Conservation (phyloP, 1,140 invertebrate species). For the Eurosta solidaginis region DNA sequence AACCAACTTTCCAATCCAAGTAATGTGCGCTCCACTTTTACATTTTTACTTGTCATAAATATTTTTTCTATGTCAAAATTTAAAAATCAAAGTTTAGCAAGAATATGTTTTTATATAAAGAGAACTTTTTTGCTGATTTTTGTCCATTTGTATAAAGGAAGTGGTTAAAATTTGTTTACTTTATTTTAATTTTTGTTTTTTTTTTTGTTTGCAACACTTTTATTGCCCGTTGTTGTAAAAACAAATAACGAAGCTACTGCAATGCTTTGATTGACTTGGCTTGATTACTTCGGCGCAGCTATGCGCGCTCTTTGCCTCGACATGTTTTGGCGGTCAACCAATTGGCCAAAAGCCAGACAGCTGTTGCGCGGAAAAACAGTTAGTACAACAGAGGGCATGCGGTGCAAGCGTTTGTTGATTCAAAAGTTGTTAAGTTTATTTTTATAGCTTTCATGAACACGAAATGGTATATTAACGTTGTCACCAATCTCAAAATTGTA, state of each 20-base stretch:
- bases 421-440: not conserved
- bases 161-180: not conserved
- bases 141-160: too few species aligned
- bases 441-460: not conserved
- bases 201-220: not conserved
- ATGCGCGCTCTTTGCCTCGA: not conserved
- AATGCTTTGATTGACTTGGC: not conserved
- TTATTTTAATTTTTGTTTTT: not conserved
- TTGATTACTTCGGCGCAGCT: not conserved
- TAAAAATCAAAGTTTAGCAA: too few species aligned
- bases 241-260: not conserved
- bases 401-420: not conserved
- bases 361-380: not conserved
- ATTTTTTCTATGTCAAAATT: too few species aligned
- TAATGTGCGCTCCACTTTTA: too few species aligned
- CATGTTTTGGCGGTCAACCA: conserved; percentile 9
- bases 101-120: too few species aligned
- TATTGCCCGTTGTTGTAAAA: not conserved
- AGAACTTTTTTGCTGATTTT: too few species aligned
- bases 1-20: too few species aligned
- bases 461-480: too few species aligned
- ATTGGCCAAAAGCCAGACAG: conserved; percentile 25
- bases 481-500: too few species aligned
- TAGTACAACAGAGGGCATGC: not conserved
- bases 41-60: too few species aligned